These are phyloP conservation scores for Nothobranchius kuhntae DNA, from an alignment of 2,113 vertebrate species.

Conservation along the genomic window DNA sequence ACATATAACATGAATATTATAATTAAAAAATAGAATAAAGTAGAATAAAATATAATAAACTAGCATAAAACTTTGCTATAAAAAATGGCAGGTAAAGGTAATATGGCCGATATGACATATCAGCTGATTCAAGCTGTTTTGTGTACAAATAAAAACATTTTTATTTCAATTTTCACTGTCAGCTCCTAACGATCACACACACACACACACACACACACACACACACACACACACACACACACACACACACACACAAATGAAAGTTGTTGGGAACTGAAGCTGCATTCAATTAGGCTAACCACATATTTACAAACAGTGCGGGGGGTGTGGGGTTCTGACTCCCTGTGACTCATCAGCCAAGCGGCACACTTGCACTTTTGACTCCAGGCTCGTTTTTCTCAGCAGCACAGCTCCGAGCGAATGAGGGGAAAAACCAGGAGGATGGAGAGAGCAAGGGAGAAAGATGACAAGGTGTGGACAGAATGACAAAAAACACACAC, in stretches of 20 bases:
- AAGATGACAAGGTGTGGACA: slow-evolving; percentile 67
- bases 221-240: too few species aligned
- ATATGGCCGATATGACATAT: too few species aligned
- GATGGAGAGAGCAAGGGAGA: slow-evolving; percentile 27
- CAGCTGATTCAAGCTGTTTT: background rate
- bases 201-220: too few species aligned
- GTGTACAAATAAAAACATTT: background rate
- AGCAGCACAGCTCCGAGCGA: slow-evolving; percentile 37
- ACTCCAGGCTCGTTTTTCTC: slow-evolving; percentile 64
- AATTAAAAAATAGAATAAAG: too few species aligned
- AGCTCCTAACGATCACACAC: too few species aligned
- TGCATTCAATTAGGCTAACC: slow-evolving; percentile 77
- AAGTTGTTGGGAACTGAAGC: slow-evolving; percentile 72
- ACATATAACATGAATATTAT: too few species aligned
- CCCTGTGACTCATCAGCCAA: slow-evolving; percentile 74
- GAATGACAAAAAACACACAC: slow-evolving; percentile 61
- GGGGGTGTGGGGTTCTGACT: slow-evolving; percentile 56
- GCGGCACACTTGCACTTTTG: slow-evolving; percentile 77
- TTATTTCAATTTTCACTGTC: too few species aligned
- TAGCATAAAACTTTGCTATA: too few species aligned
- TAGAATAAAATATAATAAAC: too few species aligned
- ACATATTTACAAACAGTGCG: slow-evolving; percentile 78
- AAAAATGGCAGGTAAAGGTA: too few species aligned
- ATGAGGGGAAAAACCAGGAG: slow-evolving; percentile 39
- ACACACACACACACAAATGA: slow-evolving; percentile 63